Base-by-base conservation (phyloP, 2,888 invertebrate species). In the Pinctada fucata region DNA sequence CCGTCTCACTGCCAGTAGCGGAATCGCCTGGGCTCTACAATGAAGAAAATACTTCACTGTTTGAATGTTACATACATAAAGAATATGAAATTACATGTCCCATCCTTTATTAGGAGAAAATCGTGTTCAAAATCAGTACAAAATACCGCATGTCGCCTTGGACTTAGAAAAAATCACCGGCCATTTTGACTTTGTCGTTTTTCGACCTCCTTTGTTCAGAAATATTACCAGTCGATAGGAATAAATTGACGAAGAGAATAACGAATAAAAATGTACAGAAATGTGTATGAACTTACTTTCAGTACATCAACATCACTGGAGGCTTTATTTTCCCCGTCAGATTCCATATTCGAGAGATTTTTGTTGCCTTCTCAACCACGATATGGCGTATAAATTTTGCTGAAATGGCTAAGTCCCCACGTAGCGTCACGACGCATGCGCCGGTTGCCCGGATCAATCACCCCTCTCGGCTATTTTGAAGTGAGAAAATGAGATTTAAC, bases 121-220 rank as follows among this genome's bases (percentile, higher is more conserved):
- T 68, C n/a, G 8, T 47, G 48, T 71, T 69, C 64, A 75, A 83
- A 82, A 78, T 81, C 51, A 48, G 45, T 67, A 31, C 52, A 76
- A 84, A 72, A 47, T 50, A 67, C 67, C 66, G 75, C 78, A 82
- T 79, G 83, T 66, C 74, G 51, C 65, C 75, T 81, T 45, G 89
- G 88, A 89, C 89, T 89, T 88, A 88, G 88, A 88, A 87, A 89
- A 84, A 86, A 88, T 87, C 13, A 58, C 84, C 90, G 84, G 90
- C 90, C 90, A 89, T 90, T 82, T 90, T 90, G 87, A 88, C 88
- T 86, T 87, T 83, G 88, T 80, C 84, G 82, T 81, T 85, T 31
- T 85, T 85, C 81, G 65, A 16, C 50, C 76, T 80, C 76, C 80
- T 80, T 80, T 80, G 80, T 80, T 80, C 63, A 6, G 4, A 16